Percentiles rank a stretch among this genome's conserved stretches.
These are phyloP conservation scores for Tinamus major DNA, from an alignment of 2,797 vertebrate species.

Conservation along the genomic window DNA sequence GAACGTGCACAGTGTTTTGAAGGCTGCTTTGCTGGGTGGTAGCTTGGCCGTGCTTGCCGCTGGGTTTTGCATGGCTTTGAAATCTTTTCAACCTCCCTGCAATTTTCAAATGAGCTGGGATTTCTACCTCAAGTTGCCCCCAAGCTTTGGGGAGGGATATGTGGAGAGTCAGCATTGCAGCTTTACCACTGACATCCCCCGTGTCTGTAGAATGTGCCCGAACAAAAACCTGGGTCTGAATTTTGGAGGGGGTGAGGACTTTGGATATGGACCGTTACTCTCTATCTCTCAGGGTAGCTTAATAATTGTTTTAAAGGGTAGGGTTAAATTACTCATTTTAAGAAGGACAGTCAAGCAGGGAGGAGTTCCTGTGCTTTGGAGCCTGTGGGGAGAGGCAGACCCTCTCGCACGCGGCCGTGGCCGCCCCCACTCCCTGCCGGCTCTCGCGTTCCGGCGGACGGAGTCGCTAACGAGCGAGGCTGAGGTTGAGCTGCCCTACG, in stretches of 20 bases:
- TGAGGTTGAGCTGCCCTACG: neutral
- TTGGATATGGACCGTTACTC: neutral
- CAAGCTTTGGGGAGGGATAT: neutral
- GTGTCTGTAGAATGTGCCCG: neutral
- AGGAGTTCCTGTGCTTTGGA: neutral
- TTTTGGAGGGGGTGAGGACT: neutral
- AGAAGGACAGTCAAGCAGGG: neutral
- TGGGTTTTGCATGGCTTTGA: conserved; percentile 52
- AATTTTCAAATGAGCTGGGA: conserved; percentile 39
- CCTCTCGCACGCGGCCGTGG: neutral
- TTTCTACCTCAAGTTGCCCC: conserved; percentile 20
- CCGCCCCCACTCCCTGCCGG: neutral
- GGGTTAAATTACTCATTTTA: neutral
- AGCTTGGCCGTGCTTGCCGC: conserved; percentile 29
- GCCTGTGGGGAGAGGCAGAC: neutral
- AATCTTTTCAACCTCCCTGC: conserved; percentile 18
- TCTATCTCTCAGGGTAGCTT: neutral
- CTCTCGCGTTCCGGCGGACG: neutral
- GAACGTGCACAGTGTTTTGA: neutral
- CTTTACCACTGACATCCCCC: neutral
- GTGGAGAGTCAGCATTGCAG: neutral
- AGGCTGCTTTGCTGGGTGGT: conserved; percentile 25
- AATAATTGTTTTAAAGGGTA: neutral
- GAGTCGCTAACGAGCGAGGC: neutral
- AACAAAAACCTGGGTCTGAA: conserved; percentile 19